phyloP scores from a whole-genome alignment of 1,140 invertebrate species.

The Oreohelix idahoensis region DNA sequence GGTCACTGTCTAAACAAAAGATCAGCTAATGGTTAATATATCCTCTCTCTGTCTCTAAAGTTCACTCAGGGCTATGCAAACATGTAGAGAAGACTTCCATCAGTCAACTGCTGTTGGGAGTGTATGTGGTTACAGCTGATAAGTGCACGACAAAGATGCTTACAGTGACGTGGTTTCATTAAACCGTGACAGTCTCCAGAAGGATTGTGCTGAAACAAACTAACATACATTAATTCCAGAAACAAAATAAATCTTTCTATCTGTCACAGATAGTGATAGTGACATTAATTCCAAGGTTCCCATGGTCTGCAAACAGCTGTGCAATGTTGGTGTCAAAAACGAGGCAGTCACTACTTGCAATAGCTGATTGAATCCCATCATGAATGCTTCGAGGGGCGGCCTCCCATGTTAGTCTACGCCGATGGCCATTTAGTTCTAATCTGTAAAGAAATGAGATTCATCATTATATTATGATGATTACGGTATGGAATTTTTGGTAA shows the following conservation, averaged over 20 bases:
- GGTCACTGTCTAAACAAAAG: no score
- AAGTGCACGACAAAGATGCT: not conserved
- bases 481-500: no score
- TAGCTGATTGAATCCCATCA: slow-evolving; percentile 98
- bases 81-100: no score
- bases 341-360: slow-evolving; percentile 97
- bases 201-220: not conserved
- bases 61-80: no score
- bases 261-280: slow-evolving; percentile 81
- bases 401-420: slow-evolving; percentile 96
- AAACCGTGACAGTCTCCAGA: not conserved
- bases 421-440: slow-evolving; percentile 95
- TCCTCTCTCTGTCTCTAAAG: no score
- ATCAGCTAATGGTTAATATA: no score
- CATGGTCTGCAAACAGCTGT: slow-evolving; percentile 98
- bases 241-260: slow-evolving; percentile 24
- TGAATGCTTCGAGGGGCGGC: slow-evolving; percentile 98
- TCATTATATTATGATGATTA: no score
- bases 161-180: not conserved
- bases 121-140: no score
- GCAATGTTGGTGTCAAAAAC: slow-evolving; percentile 99
- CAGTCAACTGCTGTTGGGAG: no score
- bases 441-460: slow-evolving; percentile 99
- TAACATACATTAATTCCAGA: not conserved
- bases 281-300: slow-evolving; percentile 99